phyloP scores from a whole-genome alignment of 2,797 vertebrate species.

The Mus minutoides region DNA sequence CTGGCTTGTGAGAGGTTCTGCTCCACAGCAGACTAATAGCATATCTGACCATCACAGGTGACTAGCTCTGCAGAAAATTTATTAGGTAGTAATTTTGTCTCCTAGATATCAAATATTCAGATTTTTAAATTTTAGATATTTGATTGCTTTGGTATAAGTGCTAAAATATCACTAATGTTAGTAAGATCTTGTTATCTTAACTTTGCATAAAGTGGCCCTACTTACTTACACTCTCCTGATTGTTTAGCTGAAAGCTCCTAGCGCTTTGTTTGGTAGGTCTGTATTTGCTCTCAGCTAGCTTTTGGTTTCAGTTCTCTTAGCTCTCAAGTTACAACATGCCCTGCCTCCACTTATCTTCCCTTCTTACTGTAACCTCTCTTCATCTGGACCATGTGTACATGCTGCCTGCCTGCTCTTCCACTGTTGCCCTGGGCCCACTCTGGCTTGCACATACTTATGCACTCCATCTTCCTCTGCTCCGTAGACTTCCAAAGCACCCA shows the following conservation, averaged over 20 bases:
- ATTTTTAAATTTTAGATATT: background rate
- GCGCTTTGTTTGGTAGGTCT: background rate
- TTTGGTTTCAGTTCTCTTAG: background rate
- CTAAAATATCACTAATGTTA: background rate
- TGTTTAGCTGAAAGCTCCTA: background rate
- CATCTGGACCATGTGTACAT: fast-evolving
- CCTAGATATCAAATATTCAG: background rate
- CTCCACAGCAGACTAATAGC: background rate
- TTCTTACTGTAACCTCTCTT: background rate
- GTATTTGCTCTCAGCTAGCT: background rate
- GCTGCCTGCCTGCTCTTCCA: background rate
- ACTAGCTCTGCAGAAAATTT: background rate
- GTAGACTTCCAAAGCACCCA: background rate
- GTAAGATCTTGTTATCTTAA: background rate
- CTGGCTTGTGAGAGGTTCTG: background rate
- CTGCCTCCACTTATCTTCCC: background rate
- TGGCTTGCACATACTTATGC: background rate
- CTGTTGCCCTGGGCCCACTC: background rate
- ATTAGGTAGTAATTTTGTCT: background rate
- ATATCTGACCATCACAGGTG: background rate
- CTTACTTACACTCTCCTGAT: background rate
- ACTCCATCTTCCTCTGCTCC: background rate
- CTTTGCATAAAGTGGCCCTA: background rate
- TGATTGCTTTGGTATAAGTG: background rate
- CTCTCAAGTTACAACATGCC: background rate